Conservation (phyloP, 2,113 vertebrate genomes). For the Deroptyus accipitrinus region DNA sequence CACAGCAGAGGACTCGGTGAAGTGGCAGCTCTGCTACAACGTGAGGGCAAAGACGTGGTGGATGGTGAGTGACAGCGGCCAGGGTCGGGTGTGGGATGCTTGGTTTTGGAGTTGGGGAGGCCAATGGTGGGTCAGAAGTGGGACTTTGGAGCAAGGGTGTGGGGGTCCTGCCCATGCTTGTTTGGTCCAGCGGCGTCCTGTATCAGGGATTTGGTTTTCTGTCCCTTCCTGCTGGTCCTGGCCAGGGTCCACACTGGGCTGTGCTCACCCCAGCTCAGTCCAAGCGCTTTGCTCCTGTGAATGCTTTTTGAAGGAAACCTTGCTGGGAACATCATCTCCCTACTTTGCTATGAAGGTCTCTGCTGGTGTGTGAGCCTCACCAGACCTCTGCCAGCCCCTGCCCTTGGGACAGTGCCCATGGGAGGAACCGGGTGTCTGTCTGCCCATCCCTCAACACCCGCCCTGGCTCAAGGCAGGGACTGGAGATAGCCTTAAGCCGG, state of each 20-base stretch:
- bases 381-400: background rate
- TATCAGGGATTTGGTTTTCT: background rate
- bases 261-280: background rate
- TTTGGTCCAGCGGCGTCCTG: too few species aligned
- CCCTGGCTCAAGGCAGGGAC: background rate
- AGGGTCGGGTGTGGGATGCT: fast-evolving
- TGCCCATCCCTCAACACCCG: background rate
- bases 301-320: background rate
- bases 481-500: background rate
- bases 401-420: fast-evolving
- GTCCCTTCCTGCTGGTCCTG: background rate
- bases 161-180: fast-evolving
- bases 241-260: background rate
- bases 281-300: fast-evolving
- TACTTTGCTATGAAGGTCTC: background rate
- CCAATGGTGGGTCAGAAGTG: fast-evolving
- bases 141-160: fast-evolving
- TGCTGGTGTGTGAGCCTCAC: background rate
- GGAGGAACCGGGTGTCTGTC: background rate
- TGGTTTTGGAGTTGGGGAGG: background rate
- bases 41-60: constrained; percentile 89
- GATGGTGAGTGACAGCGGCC: constrained; percentile 84
- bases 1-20: constrained; percentile 68
- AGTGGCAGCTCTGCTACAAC: constrained; percentile 91
- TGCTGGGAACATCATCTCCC: background rate